Base-by-base conservation (phyloP, 2,888 invertebrate genomes). In the Helleia helle region DNA sequence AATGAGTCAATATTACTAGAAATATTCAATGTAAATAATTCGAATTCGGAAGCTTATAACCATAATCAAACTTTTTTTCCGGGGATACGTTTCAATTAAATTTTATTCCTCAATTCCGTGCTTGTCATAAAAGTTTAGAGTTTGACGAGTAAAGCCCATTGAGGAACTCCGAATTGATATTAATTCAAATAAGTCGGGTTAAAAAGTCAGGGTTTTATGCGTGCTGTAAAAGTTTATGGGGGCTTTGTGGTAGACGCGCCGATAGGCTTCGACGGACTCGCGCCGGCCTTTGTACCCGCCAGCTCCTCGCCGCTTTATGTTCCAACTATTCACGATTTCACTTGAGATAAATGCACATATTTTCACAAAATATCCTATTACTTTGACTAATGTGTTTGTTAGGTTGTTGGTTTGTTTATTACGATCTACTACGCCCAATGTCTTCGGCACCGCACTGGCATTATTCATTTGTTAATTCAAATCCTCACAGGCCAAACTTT, bases 171-270 rank as follows among this genome's bases (percentile, higher is more conserved):
- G 83, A 75, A 83, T 83, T 80, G 81, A 84, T 83, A 84, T 83
- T 81, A 84, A 84, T 84, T 83, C 84, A 84, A 84, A 84, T 84
- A 84, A 83, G 75, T 81, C 68, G 68, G 84, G 81, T 81, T 81
- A 84, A 84, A 84, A 84, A 84, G 81, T 83, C 83, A 69, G 81
- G 81, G 76, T 84, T 84, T 84, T 84, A 84, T 84, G 76, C 65
- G 68, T 55, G 84, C 62, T 81, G 80, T 84, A 84, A 84, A 84
- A 76, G 71, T 84, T 84, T 84, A 84, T 84, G 73, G 69, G 83
- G 79, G 71, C 83, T 84, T 84, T 84, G 83, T 84, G 77, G 77
- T 65, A 80, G 76, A 74, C 77, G 77, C 73, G 81, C 77, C 81
- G 81, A 74, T 75, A n/a, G 67, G 73, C 69, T 68, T 68, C 64